Base-by-base conservation (phyloP, 2,888 invertebrate species). In the Mellilla xanthometata region DNA sequence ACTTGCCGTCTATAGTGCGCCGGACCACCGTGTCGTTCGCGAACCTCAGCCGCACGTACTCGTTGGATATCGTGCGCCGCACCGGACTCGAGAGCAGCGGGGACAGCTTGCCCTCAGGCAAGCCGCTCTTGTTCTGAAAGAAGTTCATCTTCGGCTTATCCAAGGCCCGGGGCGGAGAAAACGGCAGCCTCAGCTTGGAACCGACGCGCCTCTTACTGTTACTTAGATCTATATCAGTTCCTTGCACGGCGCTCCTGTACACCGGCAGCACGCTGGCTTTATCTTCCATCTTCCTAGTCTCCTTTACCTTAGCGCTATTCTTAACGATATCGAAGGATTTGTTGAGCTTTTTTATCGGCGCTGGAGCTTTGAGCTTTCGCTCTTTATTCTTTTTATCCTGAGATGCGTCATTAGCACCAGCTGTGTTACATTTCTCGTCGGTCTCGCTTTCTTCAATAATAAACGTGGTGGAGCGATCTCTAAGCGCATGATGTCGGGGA, bases 61-160 rank as follows among this genome's bases (percentile, higher is more conserved):
- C 90, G 56, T 90, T 90, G 1, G 89, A 89, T 70, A 88, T 88
- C n/a, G 89, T 89, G 62, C 88, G 72, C 58, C 89, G 64, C 4
- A 87, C 71, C 3, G 88, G 87, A 15, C 83, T 83, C 2, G 84
- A 78, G 4, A 88, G 49, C 32, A 89, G 63, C 10, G 78, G 77
- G 1, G 88, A 82, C 5, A 81, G 73, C 53, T 88, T 87, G 4
- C 39, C 60, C 23, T 76, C 78, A 52, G 74, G 76, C 15, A 59
- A 41, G 40, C 60, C 72, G 13, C 52, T 63, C 76, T 83, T 90
- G 41, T 62, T 79, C 68, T 83, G 86, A 55, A 90, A 88, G 58
- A 88, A 79, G 64, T 81, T 85, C 8, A 78, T 77, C 59, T 86
- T 90, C 23, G 84, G 77, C 57, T 85, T 88, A 33, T 90, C 89